Percentiles rank a stretch among this genome's conserved stretches.
These are phyloP conservation scores for Discoglossus pictus DNA, from an alignment of 2,797 vertebrate genomes.

Conservation along the genomic window DNA sequence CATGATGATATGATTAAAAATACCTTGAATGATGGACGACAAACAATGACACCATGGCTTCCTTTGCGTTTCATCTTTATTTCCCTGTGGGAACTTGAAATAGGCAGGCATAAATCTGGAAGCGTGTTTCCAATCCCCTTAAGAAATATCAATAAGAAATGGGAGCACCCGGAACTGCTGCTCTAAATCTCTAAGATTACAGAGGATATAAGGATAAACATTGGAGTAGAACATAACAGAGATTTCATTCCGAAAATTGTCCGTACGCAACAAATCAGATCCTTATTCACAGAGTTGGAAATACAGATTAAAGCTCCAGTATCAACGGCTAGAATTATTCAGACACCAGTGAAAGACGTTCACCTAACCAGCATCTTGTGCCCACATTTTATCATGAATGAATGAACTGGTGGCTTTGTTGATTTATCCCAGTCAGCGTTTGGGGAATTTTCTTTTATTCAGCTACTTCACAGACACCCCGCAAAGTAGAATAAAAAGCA, in stretches of 20 bases:
- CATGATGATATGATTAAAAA: too few relatives aligned
- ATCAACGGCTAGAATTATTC: conserved; percentile 23
- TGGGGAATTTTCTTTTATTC: conserved; percentile 40
- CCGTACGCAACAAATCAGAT: conserved; percentile 25
- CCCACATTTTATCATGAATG: conserved; percentile 37
- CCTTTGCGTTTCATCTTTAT: too few relatives aligned
- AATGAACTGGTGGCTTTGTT: conserved; percentile 40
- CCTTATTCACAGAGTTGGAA: conserved; percentile 7
- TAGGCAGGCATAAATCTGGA: too few relatives aligned
- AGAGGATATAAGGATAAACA: too few relatives aligned
- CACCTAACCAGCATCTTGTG: conserved; percentile 34
- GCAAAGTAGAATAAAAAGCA: conserved; percentile 35
- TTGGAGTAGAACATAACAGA: conserved; percentile 12
- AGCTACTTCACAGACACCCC: conserved; percentile 39
- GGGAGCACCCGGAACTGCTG: too few relatives aligned
- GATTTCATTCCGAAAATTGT: conserved; percentile 13
- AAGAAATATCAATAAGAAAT: too few relatives aligned
- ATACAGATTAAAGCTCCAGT: conserved; percentile 23
- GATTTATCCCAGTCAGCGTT: conserved; percentile 35
- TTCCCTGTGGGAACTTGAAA: too few relatives aligned
- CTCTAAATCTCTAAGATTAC: too few relatives aligned
- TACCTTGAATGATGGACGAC: too few relatives aligned
- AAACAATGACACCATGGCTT: too few relatives aligned
- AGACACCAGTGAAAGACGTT: conserved; percentile 13
- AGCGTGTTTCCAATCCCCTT: too few relatives aligned